These are phyloP conservation scores for Gambusia affinis DNA, from an alignment of 2,113 vertebrate genomes.

Conservation along the genomic window DNA sequence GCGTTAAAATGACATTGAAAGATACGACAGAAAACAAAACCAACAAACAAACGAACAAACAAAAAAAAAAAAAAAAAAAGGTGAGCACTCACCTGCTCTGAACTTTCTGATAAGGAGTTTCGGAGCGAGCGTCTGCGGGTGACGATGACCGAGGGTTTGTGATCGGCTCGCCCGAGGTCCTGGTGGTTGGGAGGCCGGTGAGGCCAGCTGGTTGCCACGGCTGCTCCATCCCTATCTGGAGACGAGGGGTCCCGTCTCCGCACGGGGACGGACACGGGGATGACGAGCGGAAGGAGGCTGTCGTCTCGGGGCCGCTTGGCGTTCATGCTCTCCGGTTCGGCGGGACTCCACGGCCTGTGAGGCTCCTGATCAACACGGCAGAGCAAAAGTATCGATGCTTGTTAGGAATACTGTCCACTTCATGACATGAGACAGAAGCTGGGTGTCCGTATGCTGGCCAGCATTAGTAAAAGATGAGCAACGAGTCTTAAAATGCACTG, in stretches of 20 bases:
- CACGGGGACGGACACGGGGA: constrained; percentile 97
- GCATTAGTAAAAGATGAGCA: neutral
- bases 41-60: too few relatives aligned
- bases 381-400: neutral
- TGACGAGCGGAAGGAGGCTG: constrained; percentile 89
- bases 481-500: neutral
- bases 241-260: constrained; percentile 80
- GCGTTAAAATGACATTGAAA: neutral
- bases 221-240: constrained; percentile 76
- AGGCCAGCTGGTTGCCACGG: constrained; percentile 75
- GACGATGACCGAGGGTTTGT: constrained; percentile 93
- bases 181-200: constrained; percentile 65
- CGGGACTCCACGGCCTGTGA: constrained; percentile 76
- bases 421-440: neutral
- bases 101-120: constrained; percentile 82
- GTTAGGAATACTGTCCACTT: neutral
- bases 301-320: constrained; percentile 86
- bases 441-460: neutral
- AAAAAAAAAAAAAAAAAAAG: neutral
- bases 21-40: neutral
- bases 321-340: constrained; percentile 47
- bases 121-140: constrained; percentile 90
- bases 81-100: constrained; percentile 81
- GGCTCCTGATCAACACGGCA: constrained; percentile 56
- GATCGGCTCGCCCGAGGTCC: constrained; percentile 79